Base-by-base conservation (phyloP, 2,797 vertebrate genomes). In the Hippopotamyrus pictus region DNA sequence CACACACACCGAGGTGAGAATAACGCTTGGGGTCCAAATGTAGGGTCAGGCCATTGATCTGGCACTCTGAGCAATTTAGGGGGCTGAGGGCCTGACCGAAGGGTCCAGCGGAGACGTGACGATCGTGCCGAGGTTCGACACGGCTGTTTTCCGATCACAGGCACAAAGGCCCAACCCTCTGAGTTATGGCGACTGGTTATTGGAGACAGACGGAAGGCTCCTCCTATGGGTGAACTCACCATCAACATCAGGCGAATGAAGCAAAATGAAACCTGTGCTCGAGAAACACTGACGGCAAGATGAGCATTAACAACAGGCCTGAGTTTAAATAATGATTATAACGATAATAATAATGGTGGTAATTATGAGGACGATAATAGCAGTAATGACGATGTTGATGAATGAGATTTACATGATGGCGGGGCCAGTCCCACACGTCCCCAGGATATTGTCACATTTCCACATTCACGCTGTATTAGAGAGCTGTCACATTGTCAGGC, bases 321-420 rank as follows among this genome's bases (percentile, higher is more conserved):
- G 51, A 57, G n/a, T 85, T 85, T 48, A 86, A 53, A 14, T 86
- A 57, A 86, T 41, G 22, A 86, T 86, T 86, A 86, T 57, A 25
- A 85, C 25, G 51, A 51, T 50, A 8, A 86, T 54, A 53, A 33
- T 53, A 86, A 86, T 57, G 14, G 85, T 6, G 51, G 25, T 86
- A 25, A 53, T 86, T 86, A 86, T 57, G 85, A 86, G 3, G 48
- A 86, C 6, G 48, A 57, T 86, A 37, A 86, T 86, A 86, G 48
- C 51, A 8, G 51, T 57, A 57, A 86, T 51, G 22, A 19, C 19
- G 22, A 57, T 37, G 29, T 37, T 57, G 85, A 86, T 86, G 85
- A 86, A 25, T 37, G 51, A 37, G 85, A 57, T 57, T 41, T 86
- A 3, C 51, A 57, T 37, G 85, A 57, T 3, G 14, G 25, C 5